Base-by-base conservation (phyloP, 2,888 invertebrate species). In the Labia minor region DNA sequence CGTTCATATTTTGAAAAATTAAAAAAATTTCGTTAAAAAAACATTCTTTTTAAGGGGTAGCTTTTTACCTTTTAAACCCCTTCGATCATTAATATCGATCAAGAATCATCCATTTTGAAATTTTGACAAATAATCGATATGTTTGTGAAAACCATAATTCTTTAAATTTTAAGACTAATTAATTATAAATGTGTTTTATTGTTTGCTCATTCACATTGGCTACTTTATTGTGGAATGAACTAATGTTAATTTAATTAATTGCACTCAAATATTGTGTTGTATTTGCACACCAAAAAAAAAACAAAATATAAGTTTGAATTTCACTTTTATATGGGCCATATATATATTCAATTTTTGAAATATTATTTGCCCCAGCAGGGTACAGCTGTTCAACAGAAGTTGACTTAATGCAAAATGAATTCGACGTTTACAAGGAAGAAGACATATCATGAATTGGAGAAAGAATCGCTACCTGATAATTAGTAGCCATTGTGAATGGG, bases 311-410 rank as follows among this genome's bases (percentile, higher is more conserved):
- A n/a, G n/a, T n/a, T n/a, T n/a, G n/a, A n/a, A n/a, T 49, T 49
- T n/a, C 16, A 49, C 2, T 49, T n/a, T n/a, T 49, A 33, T 33
- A 49, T 14, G 49, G 49, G 49, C 49, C 3, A 49, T 49, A 49
- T 49, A 11, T 11, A n/a, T 49, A 8, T 26, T 26, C 8, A 26
- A 6, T 26, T 26, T 6, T 3, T 26, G 4, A 26, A 26, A 49
- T 49, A 49, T 49, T 49, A n/a, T n/a, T 49, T 49, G 49, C 49
- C 49, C 49, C 49, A 49, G 49, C 49, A 49, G 49, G 49, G 49
- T 49, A 14, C 49, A 49, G 49, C 49, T 16, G 49, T n/a, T 49
- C 49, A 49, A 16, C 49, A 49, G 49, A 49, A 49, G 49, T 49
- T n/a, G 14, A 49, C 49, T 49, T 49, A 49, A 14, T 8, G 49